A percentile compares a stretch with the other conserved stretches of the same genome.
Evolutionary conservation across 1,140 invertebrate genomes (phyloP).

Genomic region (Diuraphis noxia): DNA sequence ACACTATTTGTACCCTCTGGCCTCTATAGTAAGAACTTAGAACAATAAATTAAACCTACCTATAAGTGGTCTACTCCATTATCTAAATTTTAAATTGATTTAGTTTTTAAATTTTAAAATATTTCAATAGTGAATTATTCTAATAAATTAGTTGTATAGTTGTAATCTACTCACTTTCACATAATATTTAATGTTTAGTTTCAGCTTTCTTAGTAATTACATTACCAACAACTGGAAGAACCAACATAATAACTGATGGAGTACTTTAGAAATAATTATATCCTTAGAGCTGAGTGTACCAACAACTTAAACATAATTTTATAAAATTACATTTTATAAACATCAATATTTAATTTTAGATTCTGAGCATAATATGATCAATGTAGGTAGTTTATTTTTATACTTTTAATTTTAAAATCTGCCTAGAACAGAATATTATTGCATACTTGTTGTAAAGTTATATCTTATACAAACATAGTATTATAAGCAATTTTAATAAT

Average conservation of each 20-base stretch:
- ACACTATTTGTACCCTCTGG: not conserved
- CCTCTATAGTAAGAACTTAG: not conserved
- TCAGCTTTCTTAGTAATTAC: constrained; percentile 17
- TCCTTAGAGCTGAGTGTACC: not conserved
- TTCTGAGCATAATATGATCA: not conserved
- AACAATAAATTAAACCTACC: not conserved
- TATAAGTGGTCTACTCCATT: not conserved
- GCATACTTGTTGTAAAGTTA: no score
- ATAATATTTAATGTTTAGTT: constrained; percentile 25
- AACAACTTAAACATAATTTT: not conserved
- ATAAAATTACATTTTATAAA: not conserved
- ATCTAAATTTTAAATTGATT: not conserved
- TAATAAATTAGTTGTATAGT: not conserved
- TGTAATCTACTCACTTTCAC: not conserved
- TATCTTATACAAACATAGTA: no score
- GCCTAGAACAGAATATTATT: no score
- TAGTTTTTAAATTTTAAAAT: not conserved
- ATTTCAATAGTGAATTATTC: not conserved
- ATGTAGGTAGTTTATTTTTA: not conserved
- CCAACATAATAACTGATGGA: not conserved
- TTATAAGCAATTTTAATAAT: no score
- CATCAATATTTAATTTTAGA: not conserved
- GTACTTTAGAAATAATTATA: not conserved
- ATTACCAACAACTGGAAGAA: constrained; percentile 17
- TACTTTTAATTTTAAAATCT: not conserved